phyloP scores from a whole-genome alignment of 2,113 vertebrate species.

The Glaucomys volans region DNA sequence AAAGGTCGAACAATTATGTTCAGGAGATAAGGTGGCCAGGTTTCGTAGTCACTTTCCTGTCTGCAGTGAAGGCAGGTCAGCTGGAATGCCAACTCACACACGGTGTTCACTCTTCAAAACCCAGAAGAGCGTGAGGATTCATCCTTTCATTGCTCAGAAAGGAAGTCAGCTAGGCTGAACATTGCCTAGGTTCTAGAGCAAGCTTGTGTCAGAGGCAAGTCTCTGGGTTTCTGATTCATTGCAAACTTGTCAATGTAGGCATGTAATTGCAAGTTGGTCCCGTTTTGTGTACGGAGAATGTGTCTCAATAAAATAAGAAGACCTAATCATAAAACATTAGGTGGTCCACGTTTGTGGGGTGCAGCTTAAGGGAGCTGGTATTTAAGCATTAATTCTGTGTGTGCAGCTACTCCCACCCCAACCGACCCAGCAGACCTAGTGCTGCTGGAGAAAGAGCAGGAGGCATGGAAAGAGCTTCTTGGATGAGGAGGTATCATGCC shows the following conservation, averaged over 20 bases:
- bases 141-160: background rate
- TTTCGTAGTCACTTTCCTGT: background rate
- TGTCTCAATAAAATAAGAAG: background rate
- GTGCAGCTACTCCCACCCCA: background rate
- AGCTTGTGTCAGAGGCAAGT: background rate
- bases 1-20: background rate
- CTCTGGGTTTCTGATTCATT: background rate
- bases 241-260: background rate
- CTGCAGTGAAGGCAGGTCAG: background rate
- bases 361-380: background rate
- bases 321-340: background rate
- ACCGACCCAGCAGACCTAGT: too few relatives aligned
- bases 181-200: background rate
- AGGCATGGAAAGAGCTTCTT: background rate
- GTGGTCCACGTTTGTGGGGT: background rate
- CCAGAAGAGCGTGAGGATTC: background rate
- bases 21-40: background rate
- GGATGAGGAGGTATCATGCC: accelerated
- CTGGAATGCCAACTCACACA: too few relatives aligned
- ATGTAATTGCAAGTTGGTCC: background rate
- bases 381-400: background rate
- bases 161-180: background rate
- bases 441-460: background rate
- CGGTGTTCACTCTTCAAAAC: background rate
- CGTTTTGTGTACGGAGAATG: background rate